These are phyloP conservation scores for Trichoplusia ni DNA, from an alignment of 1,140 invertebrate species.

Conservation along the genomic window DNA sequence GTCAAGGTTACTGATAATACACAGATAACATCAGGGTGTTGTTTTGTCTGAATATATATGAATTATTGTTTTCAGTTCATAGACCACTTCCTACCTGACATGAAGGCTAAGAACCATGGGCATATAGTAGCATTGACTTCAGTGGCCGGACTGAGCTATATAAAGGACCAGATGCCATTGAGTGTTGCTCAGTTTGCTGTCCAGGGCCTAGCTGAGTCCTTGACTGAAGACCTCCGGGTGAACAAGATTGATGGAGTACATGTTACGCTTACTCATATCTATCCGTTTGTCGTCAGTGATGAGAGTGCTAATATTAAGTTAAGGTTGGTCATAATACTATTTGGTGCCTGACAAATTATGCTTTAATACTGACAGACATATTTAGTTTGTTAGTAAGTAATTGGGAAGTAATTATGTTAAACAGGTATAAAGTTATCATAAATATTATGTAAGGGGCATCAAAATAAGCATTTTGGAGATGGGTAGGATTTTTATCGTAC, in stretches of 20 bases:
- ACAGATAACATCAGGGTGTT: neutral
- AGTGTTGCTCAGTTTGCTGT: constrained; percentile 88
- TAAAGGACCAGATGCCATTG: constrained; percentile 84
- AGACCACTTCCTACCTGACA: constrained; percentile 85
- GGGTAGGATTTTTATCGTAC: no score
- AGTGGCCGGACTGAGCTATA: constrained; percentile 86
- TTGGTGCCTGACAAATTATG: no score
- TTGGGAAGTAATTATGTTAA: no score
- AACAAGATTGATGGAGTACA: constrained; percentile 80
- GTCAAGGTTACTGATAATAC: neutral
- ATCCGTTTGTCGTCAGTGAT: constrained; percentile 83
- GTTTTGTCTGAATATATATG: neutral
- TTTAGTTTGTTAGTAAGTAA: no score
- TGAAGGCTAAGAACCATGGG: constrained; percentile 84
- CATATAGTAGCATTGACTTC: constrained; percentile 88
- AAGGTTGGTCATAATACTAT: constrained; percentile 69
- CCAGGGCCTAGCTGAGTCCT: constrained; percentile 84
- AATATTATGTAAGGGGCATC: no score
- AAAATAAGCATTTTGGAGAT: no score
- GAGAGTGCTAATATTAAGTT: constrained; percentile 83
- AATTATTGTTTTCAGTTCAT: constrained; percentile 78
- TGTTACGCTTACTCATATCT: constrained; percentile 84
- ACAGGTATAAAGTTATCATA: no score
- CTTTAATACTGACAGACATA: no score
- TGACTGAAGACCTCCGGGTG: constrained; percentile 83